Evolutionary conservation across 2,113 vertebrate genomes (phyloP), one percentile per base, ranked within the genome.

Genomic region (Gyps fulvus): DNA sequence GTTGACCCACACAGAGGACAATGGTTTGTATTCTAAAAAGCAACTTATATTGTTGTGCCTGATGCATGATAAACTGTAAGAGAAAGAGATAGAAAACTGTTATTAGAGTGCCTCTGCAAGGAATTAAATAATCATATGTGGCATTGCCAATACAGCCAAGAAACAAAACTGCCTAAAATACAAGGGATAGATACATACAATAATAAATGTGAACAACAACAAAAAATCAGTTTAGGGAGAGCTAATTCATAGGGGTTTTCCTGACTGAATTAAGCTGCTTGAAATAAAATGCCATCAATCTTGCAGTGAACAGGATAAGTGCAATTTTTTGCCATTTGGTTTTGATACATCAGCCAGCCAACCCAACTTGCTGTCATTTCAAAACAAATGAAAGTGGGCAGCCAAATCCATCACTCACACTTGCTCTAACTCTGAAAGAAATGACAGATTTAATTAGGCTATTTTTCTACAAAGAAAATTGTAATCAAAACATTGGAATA

Each of bases 301-400:
- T 86, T 81, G 47, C 27, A 93, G 63, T 85, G 71, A 93, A 82
- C n/a, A 62, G 83, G 62, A 45, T 82, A 82, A 89, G 26, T 71
- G 66, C 42, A 73, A 89, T 92, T 88, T 91, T 83, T 59, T 70
- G 14, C 10, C 66, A 79, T 96, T 93, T 97, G 77, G 69, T 62
- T 93, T 72, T 93, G 59, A 91, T 93, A 92, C 16, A 74, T 70
- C 77, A 96, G 83, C 23, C 52, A 87, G 76, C 18, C 70, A 85
- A 52, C 10, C 71, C 47, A 85, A 34, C 43, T 81, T 91, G 62
- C 49, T 95, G 45, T 32, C 83, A 66, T 83, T 95, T 94, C 85
- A 94, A 96, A 97, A 95, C 93, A 97, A 96, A 96, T 69, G 50
- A 70, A 58, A 66, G 42, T 15, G 22, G 63, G 61, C 71, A 95